Base-by-base conservation (phyloP, 1,140 invertebrate genomes). In the Sipha flava region DNA sequence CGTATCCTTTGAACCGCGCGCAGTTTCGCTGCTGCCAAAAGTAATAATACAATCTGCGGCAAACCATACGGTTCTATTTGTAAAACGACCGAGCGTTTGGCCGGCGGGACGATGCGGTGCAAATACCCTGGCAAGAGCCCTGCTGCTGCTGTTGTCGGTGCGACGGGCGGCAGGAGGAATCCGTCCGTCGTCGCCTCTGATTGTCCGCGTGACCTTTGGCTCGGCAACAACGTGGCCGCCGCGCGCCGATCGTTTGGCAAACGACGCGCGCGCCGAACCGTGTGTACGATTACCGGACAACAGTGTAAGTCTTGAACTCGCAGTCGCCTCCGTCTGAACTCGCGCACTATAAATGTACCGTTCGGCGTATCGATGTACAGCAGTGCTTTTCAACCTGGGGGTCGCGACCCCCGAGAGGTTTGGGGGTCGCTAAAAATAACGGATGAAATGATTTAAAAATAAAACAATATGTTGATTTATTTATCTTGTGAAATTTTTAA, bases 101-200 rank as follows among this genome's bases (percentile, higher is more conserved):
- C 21, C 47, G 29, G 9, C 43, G 23, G 23, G 45, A 43, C 26
- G 26, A 10, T 16, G 29, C 57, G 31, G 31, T 18, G 59, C 18
- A 23, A 62, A 66, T 66, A 43, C 64, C 64, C 37, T 66, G 64
- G 64, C 64, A 66, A 66, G 9, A 21, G 34, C 12, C 21, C 37
- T 21, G 47, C 29, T 52, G 12, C 4, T 52, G 12, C 4, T 52
- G 49, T 52, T 52, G 49, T 52, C 49, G 49, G 49, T 52, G 6
- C 6, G 4, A 5, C 16, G 45, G 14, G 43, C 43, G 1, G 49
- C 1, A 43, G 9, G 31, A 43, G 72, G 72, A 54, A 75, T 75
- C 52, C 49, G 72, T 75, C 72, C 47, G 45, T 75, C 72, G 47
- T 75, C 72, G 72, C 72, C 72, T 75, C 72, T 75, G 72, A 75